A percentile compares a stretch with the other conserved stretches of the same genome.
Evolutionary conservation across 2,113 vertebrate genomes (phyloP).

Genomic region (Datnioides undecimradiatus): DNA sequence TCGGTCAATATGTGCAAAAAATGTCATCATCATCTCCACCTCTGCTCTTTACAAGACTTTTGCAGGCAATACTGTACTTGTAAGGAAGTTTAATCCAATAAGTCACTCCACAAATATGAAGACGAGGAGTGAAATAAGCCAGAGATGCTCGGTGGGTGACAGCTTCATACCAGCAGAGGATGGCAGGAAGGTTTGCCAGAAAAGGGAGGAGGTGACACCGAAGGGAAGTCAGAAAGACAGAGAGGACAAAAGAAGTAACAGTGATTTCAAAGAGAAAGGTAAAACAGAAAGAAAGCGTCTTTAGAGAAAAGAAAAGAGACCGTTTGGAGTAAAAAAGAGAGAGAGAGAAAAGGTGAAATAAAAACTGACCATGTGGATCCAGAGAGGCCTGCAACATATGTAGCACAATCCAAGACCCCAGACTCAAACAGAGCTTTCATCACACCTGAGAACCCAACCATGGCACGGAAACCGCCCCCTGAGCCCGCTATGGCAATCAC

Average conservation of each 20-base stretch:
- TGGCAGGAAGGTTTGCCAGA: slow-evolving; percentile 30
- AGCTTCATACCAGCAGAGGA: slow-evolving; percentile 32
- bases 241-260: neutral
- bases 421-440: slow-evolving; percentile 97
- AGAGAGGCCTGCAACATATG: slow-evolving; percentile 94
- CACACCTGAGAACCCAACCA: slow-evolving; percentile 95
- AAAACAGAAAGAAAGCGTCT: neutral
- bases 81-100: slow-evolving; percentile 23
- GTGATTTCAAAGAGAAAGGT: neutral
- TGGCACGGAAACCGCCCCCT: slow-evolving; percentile 96
- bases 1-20: neutral
- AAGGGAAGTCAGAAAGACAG: neutral
- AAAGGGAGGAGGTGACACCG: neutral
- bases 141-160: slow-evolving; percentile 33
- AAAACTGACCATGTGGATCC: slow-evolving; percentile 94
- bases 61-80: slow-evolving; percentile 10
- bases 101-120: slow-evolving; percentile 4
- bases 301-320: neutral
- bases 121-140: slow-evolving; percentile 31
- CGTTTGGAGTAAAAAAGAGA: neutral
- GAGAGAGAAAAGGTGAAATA: too few species aligned
- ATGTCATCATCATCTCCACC: too few species aligned
- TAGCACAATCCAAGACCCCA: slow-evolving; percentile 93
- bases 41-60: neutral
- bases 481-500: slow-evolving; percentile 95